Percentiles rank a stretch among this genome's conserved stretches.
Evolutionary conservation across 2,888 invertebrate species (phyloP).

Genomic region (Caenorhabditis parvicauda): DNA sequence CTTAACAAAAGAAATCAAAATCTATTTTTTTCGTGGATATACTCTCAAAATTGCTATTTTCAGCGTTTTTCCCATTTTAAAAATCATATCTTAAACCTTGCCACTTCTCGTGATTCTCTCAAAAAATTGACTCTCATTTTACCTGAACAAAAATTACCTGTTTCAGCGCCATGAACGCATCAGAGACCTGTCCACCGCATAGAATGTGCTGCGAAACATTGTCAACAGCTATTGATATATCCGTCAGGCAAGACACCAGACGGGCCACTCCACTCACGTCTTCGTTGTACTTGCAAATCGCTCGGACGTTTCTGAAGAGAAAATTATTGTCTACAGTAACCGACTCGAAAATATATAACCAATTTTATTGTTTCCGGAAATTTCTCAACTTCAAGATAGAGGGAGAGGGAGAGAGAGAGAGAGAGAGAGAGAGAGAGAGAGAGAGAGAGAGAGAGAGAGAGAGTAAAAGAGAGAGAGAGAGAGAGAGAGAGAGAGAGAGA

Average conservation of each 20-base stretch:
- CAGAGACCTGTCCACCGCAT: slow-evolving; percentile 15
- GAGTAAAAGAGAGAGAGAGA: too few species aligned
- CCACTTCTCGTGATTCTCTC: neutral
- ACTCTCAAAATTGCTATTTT: slow-evolving; percentile 10
- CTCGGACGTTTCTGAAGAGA: slow-evolving; percentile 24
- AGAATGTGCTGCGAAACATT: slow-evolving; percentile 15
- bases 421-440: too few species aligned
- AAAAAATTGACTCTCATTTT: neutral
- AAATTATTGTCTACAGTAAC: neutral
- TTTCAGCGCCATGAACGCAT: neutral
- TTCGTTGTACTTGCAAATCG: slow-evolving; percentile 34
- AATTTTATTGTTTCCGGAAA: too few species aligned
- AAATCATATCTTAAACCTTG: neutral
- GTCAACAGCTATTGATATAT: slow-evolving; percentile 17
- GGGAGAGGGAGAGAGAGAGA: neutral
- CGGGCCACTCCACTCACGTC: slow-evolving; percentile 36
- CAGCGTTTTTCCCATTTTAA: neutral
- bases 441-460: too few species aligned
- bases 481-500: too few species aligned
- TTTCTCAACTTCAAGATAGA: neutral
- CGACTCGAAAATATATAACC: neutral
- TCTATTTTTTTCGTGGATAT: too few species aligned
- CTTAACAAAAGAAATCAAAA: too few species aligned
- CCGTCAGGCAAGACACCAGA: slow-evolving; percentile 28
- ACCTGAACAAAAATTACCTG: slow-evolving; percentile 5